Base-by-base conservation (phyloP, 2,888 invertebrate species). In the Andrena minutula region DNA sequence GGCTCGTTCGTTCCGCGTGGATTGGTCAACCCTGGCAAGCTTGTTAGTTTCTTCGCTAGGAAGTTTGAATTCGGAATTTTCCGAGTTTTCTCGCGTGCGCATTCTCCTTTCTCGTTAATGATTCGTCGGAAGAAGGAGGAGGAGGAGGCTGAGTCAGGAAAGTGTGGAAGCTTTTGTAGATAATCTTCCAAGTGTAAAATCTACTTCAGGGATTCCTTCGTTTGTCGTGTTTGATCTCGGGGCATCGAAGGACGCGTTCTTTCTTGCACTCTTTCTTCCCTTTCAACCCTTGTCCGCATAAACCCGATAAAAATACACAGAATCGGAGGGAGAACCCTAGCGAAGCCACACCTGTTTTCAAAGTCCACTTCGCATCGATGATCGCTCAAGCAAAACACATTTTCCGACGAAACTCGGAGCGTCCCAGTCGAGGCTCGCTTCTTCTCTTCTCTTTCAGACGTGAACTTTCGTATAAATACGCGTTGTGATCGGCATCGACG, bases 151-250 rank as follows among this genome's bases (percentile, higher is more conserved):
- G 69, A 72, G 63, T 32, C 53, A 8, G 47, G 23, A 28, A 71
- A 53, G 51, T 47, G 41, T 58, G 68, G 47, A 41, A 69, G 26
- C 30, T 58, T 30, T 41, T 16, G 53, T 79, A 61, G 73, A 76
- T 84, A 75, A 76, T 75, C 66, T 56, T 61, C 61, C 51, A 70
- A 26, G 69, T 53, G 69, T 65, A 68, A 71, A 77, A 28, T 74
- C 69, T 63, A 41, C 30, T 53, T 47, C n/a, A 49, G 12, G 61
- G 63, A 41, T 65, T 51, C 58, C 49, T 58, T 28, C 58, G 26
- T 77, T 51, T 56, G n/a, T 6, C 16, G 64, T 28, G 60, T 69
- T 60, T 53, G 26, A 61, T 73, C 66, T 16, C 47, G 4, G 61
- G 63, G n/a, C 68, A 16, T 20, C 16, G 56, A 23, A 58, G 47